Percentiles rank a stretch among this genome's conserved stretches.
These are phyloP conservation scores for Cerastis rubricosa DNA, from an alignment of 2,888 invertebrate species.

Conservation along the genomic window DNA sequence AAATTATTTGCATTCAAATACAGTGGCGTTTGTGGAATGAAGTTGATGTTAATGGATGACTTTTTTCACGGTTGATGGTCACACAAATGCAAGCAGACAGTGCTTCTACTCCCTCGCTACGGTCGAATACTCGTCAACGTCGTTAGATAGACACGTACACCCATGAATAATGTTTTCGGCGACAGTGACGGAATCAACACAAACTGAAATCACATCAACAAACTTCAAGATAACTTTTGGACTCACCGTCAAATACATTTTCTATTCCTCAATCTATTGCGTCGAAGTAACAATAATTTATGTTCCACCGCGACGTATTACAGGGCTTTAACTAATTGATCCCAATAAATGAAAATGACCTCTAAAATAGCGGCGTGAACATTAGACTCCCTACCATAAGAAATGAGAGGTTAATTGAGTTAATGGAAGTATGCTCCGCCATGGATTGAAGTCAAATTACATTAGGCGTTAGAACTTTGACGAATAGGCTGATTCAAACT, in stretches of 20 bases:
- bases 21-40: slow-evolving; percentile 67
- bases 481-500: slow-evolving; percentile 46
- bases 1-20: slow-evolving; percentile 70
- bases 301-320: slow-evolving; percentile 30
- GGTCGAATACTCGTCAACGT: slow-evolving; percentile 70
- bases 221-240: slow-evolving; percentile 9
- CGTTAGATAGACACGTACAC: slow-evolving; percentile 70
- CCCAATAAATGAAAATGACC: slow-evolving; percentile 85
- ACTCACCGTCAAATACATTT: slow-evolving; percentile 13
- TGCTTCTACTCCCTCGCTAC: slow-evolving; percentile 63
- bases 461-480: slow-evolving; percentile 61
- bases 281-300: slow-evolving; percentile 41
- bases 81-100: slow-evolving; percentile 73
- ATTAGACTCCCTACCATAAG: slow-evolving; percentile 80
- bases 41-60: slow-evolving; percentile 73
- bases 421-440: slow-evolving; percentile 75
- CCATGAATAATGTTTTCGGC: slow-evolving; percentile 64
- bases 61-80: slow-evolving; percentile 77
- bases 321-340: slow-evolving; percentile 81
- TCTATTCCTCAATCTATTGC: slow-evolving; percentile 11
- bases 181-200: slow-evolving; percentile 48
- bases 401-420: slow-evolving; percentile 87
- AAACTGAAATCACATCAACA: slow-evolving; percentile 29
- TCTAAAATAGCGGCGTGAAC: slow-evolving; percentile 78
- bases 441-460: slow-evolving; percentile 69